Evolutionary conservation across 2,797 vertebrate species (phyloP).

Genomic region (Rhyacichthys aspro): DNA sequence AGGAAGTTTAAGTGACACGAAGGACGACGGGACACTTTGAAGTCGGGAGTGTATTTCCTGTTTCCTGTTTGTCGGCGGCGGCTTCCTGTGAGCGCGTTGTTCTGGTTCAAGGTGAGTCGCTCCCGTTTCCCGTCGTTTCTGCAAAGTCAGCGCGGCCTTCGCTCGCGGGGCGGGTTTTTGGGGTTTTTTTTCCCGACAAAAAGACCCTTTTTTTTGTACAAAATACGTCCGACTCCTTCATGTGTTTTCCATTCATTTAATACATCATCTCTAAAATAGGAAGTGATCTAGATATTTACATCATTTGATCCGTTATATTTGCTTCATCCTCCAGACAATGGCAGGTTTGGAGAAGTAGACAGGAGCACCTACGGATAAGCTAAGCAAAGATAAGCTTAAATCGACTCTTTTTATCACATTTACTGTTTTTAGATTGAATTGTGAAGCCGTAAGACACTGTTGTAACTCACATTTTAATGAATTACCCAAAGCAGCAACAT

Average conservation of each 20-base stretch:
- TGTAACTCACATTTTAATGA: too few relatives aligned
- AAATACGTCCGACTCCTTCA: slow-evolving; percentile 7
- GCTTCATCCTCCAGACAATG: too few relatives aligned
- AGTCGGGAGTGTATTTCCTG: slow-evolving; percentile 37
- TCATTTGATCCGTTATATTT: too few relatives aligned
- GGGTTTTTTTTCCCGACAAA: slow-evolving; percentile 4
- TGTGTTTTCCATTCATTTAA: slow-evolving; percentile 9
- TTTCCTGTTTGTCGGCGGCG: slow-evolving; percentile 56
- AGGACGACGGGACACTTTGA: slow-evolving; percentile 46
- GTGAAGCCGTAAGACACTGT: too few relatives aligned
- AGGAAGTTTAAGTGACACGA: slow-evolving; percentile 45
- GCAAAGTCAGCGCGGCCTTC: slow-evolving; percentile 32
- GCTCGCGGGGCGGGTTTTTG: too few relatives aligned
- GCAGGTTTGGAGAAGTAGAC: neutral
- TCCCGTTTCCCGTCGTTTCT: slow-evolving; percentile 34
- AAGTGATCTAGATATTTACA: slow-evolving; percentile 11
- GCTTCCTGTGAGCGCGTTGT: slow-evolving; percentile 49
- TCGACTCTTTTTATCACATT: too few relatives aligned
- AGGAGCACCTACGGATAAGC: neutral
- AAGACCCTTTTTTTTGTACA: slow-evolving; percentile 24
- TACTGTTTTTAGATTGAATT: neutral
- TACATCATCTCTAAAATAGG: slow-evolving; percentile 9
- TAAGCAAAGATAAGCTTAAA: neutral
- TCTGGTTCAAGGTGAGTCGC: slow-evolving; percentile 35
- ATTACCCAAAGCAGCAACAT: too few relatives aligned